A percentile compares a stretch with the other conserved stretches of the same genome.
phyloP scores from a whole-genome alignment of 2,888 invertebrate genomes.

The Thymelicus acteon region DNA sequence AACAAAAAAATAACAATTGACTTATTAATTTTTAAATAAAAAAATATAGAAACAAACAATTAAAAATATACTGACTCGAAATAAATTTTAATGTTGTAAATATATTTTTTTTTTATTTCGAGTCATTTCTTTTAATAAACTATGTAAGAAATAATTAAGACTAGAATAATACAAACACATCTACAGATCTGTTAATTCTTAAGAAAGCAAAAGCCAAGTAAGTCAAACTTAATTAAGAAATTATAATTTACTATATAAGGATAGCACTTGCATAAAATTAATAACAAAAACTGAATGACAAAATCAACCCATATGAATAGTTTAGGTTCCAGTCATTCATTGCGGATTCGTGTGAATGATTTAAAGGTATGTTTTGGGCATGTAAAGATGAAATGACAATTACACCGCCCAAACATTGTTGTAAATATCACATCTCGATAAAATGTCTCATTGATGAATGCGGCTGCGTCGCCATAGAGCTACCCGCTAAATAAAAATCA shows the following conservation, averaged over 20 bases:
- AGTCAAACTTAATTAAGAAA: not conserved
- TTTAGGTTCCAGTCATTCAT: no score
- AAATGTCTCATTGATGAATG: not conserved
- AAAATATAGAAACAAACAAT: not conserved
- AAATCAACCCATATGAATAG: no score
- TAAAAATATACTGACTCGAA: conserved; percentile 5
- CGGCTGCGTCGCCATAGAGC: not conserved
- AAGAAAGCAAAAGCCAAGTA: not conserved
- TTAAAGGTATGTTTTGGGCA: no score
- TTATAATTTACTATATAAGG: not conserved
- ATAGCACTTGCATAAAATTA: not conserved
- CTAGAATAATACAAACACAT: conserved; percentile 3
- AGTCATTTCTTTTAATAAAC: not conserved
- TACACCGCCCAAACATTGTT: no score
- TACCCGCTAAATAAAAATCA: conserved; percentile 1
- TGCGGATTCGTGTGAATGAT: no score
- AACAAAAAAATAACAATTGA: not conserved
- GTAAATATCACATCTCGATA: no score
- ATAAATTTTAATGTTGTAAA: conserved; percentile 7
- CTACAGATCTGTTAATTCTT: conserved; percentile 6
- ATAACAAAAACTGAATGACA: no score
- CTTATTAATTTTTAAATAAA: not conserved
- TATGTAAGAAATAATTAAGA: not conserved
- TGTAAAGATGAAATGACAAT: no score
- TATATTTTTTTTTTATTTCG: conserved; percentile 7